Evolutionary conservation across 2,113 vertebrate species (phyloP).

Genomic region (Labeo catla): DNA sequence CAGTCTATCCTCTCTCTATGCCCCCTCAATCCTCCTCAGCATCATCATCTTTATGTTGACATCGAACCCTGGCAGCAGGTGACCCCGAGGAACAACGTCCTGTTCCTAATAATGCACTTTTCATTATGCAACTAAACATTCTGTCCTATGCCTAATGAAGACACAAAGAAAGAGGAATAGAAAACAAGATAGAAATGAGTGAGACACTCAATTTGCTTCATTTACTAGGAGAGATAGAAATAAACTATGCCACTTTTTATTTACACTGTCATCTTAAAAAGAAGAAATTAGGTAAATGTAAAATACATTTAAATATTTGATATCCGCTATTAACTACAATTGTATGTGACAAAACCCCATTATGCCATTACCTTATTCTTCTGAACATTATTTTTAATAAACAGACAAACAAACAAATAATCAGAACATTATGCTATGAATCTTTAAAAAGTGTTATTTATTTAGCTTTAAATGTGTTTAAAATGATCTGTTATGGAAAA

Average conservation of each 20-base stretch:
- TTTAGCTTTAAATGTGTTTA: no score
- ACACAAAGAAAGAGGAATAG: slow-evolving; percentile 3
- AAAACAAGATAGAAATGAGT: not conserved
- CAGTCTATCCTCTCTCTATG: not conserved
- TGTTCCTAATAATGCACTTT: not conserved
- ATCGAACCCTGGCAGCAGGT: not conserved
- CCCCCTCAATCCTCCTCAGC: not conserved
- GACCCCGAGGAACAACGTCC: slow-evolving; percentile 6
- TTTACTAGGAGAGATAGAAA: not conserved
- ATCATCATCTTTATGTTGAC: slow-evolving; percentile 18
- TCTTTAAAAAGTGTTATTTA: no score
- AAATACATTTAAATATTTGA: not conserved
- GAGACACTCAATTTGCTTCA: slow-evolving; percentile 3
- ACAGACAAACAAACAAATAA: not conserved
- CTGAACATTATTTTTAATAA: no score
- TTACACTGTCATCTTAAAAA: not conserved
- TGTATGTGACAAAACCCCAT: slow-evolving; percentile 48
- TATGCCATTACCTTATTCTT: no score
- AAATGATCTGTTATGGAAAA: no score
- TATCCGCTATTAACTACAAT: slow-evolving; percentile 49
- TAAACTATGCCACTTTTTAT: not conserved
- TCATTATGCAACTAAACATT: not conserved
- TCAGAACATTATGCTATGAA: not conserved
- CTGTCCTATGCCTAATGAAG: not conserved
- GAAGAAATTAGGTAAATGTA: not conserved